These are phyloP conservation scores for Diplolepis rosae DNA, from an alignment of 2,888 invertebrate species.

Conservation along the genomic window DNA sequence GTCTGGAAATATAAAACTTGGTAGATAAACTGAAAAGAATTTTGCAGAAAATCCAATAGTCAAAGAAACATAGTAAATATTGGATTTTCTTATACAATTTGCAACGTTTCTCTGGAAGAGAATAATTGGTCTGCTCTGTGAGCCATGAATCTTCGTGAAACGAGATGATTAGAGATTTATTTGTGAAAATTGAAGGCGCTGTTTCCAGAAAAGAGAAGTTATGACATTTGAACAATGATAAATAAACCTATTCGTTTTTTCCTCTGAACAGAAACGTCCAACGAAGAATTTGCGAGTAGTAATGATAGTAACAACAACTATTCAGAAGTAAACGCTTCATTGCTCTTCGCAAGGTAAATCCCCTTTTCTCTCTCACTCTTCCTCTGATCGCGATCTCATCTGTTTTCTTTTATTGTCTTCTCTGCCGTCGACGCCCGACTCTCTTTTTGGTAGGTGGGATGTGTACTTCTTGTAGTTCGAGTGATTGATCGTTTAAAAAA, in stretches of 20 bases:
- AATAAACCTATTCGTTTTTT: neutral
- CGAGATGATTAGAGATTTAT: neutral
- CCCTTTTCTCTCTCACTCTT: conserved; percentile 43
- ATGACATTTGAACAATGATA: neutral
- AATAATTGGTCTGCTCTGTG: conserved; percentile 2
- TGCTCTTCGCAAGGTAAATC: conserved; percentile 30
- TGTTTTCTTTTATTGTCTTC: conserved; percentile 10
- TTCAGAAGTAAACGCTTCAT: conserved; percentile 40
- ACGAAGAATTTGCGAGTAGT: conserved; percentile 56
- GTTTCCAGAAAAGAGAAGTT: neutral
- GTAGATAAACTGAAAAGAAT: neutral
- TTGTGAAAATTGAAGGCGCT: neutral
- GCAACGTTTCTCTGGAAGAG: neutral
- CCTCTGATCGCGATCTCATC: neutral
- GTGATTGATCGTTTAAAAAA: conserved; percentile 70
- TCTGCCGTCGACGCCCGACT: conserved; percentile 32
- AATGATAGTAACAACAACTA: conserved; percentile 60
- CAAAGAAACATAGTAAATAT: neutral
- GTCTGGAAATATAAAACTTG: conserved; percentile 7
- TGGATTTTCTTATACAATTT: no score
- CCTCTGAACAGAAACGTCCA: conserved; percentile 46
- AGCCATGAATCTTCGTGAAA: neutral
- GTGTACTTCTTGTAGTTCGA: conserved; percentile 64
- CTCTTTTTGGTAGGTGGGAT: conserved; percentile 61
- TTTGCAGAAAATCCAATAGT: neutral